Evolutionary conservation across 1,140 invertebrate species (phyloP).

Genomic region (Trichoplusia ni): DNA sequence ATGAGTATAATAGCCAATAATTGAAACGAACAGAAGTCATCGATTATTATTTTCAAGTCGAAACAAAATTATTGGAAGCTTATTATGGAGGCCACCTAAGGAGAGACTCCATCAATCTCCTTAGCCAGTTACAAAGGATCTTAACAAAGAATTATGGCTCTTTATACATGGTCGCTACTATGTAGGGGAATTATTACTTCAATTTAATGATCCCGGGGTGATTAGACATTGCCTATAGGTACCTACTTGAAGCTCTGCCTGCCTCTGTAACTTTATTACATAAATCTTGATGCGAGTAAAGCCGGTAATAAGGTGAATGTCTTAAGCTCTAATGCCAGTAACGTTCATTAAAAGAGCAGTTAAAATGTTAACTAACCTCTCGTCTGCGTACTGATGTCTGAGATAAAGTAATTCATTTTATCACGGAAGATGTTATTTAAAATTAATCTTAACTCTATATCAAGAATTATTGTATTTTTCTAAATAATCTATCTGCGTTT

Average conservation of each 20-base stretch:
- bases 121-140: slow-evolving; percentile 63
- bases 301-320: slow-evolving; percentile 54
- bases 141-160: slow-evolving; percentile 73
- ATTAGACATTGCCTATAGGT: slow-evolving; percentile 72
- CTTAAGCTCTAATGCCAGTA: slow-evolving; percentile 44
- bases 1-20: slow-evolving; percentile 25
- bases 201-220: slow-evolving; percentile 69
- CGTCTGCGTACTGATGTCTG: slow-evolving; percentile 13
- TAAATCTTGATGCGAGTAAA: slow-evolving; percentile 62
- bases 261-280: slow-evolving; percentile 66
- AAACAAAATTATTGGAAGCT: slow-evolving; percentile 62
- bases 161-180: slow-evolving; percentile 74
- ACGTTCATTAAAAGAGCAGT: slow-evolving; percentile 45
- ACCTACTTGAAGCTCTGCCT: too few species aligned
- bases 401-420: slow-evolving; percentile 10
- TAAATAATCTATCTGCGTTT: too few species aligned
- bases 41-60: slow-evolving; percentile 42
- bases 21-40: slow-evolving; percentile 41
- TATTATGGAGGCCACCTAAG: slow-evolving; percentile 74
- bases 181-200: slow-evolving; percentile 73
- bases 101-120: slow-evolving; percentile 73
- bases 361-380: slow-evolving; percentile 28
- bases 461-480: too few species aligned
- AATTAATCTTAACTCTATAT: too few species aligned
- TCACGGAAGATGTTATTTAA: too few species aligned